A percentile compares a stretch with the other conserved stretches of the same genome.
Evolutionary conservation across 2,113 vertebrate species (phyloP).

Genomic region (Megalops atlanticus): DNA sequence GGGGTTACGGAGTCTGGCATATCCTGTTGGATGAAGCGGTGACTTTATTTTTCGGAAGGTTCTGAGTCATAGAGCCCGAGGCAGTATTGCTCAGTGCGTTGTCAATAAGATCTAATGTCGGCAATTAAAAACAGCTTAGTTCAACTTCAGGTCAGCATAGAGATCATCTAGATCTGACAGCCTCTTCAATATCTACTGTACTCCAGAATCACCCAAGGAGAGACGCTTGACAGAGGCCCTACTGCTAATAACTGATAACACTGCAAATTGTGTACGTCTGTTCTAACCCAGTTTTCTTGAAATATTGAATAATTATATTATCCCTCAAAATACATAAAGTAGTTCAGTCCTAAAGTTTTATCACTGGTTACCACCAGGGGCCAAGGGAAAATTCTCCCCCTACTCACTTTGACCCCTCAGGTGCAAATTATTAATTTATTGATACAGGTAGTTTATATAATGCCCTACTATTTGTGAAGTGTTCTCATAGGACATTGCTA

Average conservation of each 20-base stretch:
- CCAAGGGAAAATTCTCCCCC: too few relatives aligned
- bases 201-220: too few relatives aligned
- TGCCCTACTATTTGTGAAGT: not conserved
- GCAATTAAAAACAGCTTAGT: not conserved
- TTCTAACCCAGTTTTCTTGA: too few relatives aligned
- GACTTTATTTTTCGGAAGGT: not conserved
- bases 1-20: not conserved
- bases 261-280: too few relatives aligned
- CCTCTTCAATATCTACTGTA: too few relatives aligned
- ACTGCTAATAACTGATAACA: too few relatives aligned
- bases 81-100: not conserved
- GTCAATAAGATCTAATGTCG: not conserved
- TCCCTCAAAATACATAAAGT: too few relatives aligned
- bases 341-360: too few relatives aligned
- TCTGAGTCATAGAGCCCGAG: not conserved
- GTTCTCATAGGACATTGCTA: not conserved
- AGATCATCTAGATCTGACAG: not conserved
- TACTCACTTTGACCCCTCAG: too few relatives aligned
- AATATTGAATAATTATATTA: too few relatives aligned
- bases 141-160: not conserved
- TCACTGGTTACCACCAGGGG: too few relatives aligned
- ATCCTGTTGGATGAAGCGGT: not conserved
- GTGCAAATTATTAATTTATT: not conserved
- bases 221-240: too few relatives aligned
- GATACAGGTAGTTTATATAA: not conserved